These are phyloP conservation scores for Euzetes globulus DNA, from an alignment of 2,888 invertebrate species.

Conservation along the genomic window DNA sequence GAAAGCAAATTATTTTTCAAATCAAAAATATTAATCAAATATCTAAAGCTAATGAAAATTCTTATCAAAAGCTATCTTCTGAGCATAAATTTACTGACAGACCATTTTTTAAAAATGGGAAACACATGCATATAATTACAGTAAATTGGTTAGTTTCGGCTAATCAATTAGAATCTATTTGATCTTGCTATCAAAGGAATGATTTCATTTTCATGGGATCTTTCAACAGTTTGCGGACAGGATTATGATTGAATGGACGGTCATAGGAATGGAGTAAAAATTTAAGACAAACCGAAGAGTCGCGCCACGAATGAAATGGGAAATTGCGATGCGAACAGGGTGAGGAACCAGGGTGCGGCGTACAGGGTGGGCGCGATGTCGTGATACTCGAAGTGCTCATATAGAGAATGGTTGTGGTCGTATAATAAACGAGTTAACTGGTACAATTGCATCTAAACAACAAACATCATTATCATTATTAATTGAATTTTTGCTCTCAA, in stretches of 20 bases:
- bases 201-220: too few species aligned
- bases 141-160: too few species aligned
- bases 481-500: background rate
- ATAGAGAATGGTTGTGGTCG: constrained; percentile 65
- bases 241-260: too few species aligned
- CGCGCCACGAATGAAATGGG: constrained; percentile 89
- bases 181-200: too few species aligned
- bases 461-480: constrained; percentile 25
- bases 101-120: too few species aligned
- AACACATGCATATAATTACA: too few species aligned
- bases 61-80: too few species aligned
- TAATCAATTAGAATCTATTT: too few species aligned
- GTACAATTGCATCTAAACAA: constrained; percentile 63
- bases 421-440: constrained; percentile 84
- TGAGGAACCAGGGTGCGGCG: constrained; percentile 94
- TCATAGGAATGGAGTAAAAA: too few species aligned
- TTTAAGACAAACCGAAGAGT: constrained; percentile 64
- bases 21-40: constrained; percentile 15
- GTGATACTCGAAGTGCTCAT: constrained; percentile 67
- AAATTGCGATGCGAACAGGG: constrained; percentile 91
- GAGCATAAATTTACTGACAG: too few species aligned
- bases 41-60: too few species aligned
- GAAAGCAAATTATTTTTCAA: background rate
- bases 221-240: too few species aligned
- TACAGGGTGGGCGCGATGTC: constrained; percentile 90